phyloP scores from a whole-genome alignment of 2,888 invertebrate genomes.

The Leptinotarsa haldemani region DNA sequence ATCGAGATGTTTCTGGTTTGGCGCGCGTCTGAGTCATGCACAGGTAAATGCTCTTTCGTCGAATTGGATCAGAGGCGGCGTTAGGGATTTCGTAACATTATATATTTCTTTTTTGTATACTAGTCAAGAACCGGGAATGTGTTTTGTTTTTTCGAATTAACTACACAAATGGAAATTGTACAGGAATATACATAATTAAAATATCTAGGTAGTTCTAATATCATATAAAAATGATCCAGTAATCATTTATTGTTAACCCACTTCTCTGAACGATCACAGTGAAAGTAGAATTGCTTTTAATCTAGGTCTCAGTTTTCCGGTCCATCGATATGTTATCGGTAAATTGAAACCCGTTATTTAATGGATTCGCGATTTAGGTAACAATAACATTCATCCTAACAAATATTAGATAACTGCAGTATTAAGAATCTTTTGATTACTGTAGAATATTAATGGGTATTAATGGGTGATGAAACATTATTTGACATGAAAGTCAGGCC shows the following conservation, averaged over 20 bases:
- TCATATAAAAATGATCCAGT: background rate
- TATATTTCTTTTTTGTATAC: no score
- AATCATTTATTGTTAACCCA: background rate
- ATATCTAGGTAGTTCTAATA: background rate
- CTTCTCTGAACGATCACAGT: background rate
- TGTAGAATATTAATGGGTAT: background rate
- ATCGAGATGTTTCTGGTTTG: no score
- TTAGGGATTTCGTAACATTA: no score
- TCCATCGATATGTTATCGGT: conserved; percentile 1
- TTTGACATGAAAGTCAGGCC: no score
- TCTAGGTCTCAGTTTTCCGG: conserved; percentile 4
- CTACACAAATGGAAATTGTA: no score
- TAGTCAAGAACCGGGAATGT: no score
- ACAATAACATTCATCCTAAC: background rate
- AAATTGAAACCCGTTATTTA: background rate
- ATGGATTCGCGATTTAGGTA: background rate
- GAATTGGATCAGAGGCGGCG: no score
- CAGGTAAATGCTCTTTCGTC: no score
- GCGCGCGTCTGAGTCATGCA: no score
- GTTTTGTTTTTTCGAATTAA: no score
- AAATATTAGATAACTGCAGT: background rate
- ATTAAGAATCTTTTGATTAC: background rate
- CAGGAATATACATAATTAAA: background rate
- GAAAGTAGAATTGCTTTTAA: conserved; percentile 2
- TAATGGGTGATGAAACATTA: background rate